Conservation (phyloP, 1,140 invertebrate species). For the Rhysida immarginata region DNA sequence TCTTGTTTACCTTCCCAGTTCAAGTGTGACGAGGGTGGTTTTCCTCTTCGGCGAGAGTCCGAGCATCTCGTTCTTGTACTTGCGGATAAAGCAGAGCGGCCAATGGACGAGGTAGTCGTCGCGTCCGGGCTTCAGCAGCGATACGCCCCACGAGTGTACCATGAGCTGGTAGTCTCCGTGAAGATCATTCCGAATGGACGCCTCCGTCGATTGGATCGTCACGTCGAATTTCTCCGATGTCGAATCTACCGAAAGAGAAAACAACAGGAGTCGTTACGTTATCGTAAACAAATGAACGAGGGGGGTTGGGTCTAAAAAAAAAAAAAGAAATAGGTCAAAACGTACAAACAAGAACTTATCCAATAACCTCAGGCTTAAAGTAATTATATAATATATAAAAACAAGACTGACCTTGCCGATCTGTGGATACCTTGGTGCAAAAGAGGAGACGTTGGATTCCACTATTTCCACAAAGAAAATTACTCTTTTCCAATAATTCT, state of each 20-base stretch:
- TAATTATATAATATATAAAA: too few species aligned
- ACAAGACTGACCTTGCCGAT: too few species aligned
- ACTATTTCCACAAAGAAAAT: too few species aligned
- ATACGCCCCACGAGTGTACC: slow-evolving; percentile 16
- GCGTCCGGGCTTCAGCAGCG: slow-evolving; percentile 11
- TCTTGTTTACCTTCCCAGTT: slow-evolving; percentile 21
- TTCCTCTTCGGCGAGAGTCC: slow-evolving; percentile 4
- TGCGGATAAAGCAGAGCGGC: slow-evolving; percentile 18
- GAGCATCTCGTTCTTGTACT: slow-evolving; percentile 17
- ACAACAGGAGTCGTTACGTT: too few species aligned
- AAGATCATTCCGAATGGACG: slow-evolving; percentile 14
- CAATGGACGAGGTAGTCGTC: slow-evolving; percentile 16
- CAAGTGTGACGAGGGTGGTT: slow-evolving; percentile 16
- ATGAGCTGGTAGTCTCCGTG: slow-evolving; percentile 14
- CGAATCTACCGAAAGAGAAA: slow-evolving; percentile 8
- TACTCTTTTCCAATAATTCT: too few species aligned
- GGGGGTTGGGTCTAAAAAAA: too few species aligned
- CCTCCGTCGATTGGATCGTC: slow-evolving; percentile 15
- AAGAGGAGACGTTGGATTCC: too few species aligned
- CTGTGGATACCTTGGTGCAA: too few species aligned
- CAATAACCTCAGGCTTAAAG: too few species aligned
- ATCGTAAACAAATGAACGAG: too few species aligned
- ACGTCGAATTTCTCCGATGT: slow-evolving; percentile 14
- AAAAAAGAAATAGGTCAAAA: too few species aligned
- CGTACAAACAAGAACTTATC: too few species aligned